phyloP scores from a whole-genome alignment of 1,140 invertebrate genomes.

The Gonioctena quinquepunctata region DNA sequence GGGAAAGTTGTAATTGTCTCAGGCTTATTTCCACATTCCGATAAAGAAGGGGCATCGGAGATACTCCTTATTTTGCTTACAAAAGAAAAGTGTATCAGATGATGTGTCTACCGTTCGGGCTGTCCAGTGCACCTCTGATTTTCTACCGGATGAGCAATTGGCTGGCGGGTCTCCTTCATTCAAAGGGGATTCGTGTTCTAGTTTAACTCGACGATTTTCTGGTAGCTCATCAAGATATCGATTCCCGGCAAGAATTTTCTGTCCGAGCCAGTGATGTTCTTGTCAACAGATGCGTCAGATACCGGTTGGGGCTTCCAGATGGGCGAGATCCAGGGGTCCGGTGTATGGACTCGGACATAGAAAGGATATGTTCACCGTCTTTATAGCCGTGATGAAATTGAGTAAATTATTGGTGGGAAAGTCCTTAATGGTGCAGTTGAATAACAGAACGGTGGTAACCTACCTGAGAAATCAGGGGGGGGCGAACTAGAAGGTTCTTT shows the following conservation, averaged over 20 bases:
- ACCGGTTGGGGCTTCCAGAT: constrained; percentile 11
- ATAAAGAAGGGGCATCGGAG: constrained; percentile 29
- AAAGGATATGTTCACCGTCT: constrained; percentile 15
- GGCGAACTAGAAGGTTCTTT: not conserved
- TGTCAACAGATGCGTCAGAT: constrained; percentile 14
- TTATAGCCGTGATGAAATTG: not conserved
- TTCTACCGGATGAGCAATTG: constrained; percentile 44
- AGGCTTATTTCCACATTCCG: constrained; percentile 20
- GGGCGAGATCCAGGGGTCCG: not conserved
- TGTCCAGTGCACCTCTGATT: constrained; percentile 33
- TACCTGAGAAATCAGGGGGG: not conserved
- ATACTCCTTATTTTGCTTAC: constrained; percentile 24
- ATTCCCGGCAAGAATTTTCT: too few relatives aligned
- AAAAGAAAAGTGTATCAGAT: constrained; percentile 33
- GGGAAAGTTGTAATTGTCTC: constrained; percentile 13
- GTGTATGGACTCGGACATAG: not conserved
- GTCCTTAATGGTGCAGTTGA: not conserved
- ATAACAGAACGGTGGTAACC: not conserved
- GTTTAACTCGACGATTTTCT: constrained; percentile 40
- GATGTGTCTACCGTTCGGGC: constrained; percentile 46
- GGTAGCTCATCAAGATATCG: constrained; percentile 12
- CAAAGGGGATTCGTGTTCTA: constrained; percentile 31
- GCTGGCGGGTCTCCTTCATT: constrained; percentile 30
- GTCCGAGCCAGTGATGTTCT: not conserved
- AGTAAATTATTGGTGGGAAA: not conserved